These are phyloP conservation scores for Nasua narica DNA, from an alignment of 2,797 vertebrate species.

Conservation along the genomic window DNA sequence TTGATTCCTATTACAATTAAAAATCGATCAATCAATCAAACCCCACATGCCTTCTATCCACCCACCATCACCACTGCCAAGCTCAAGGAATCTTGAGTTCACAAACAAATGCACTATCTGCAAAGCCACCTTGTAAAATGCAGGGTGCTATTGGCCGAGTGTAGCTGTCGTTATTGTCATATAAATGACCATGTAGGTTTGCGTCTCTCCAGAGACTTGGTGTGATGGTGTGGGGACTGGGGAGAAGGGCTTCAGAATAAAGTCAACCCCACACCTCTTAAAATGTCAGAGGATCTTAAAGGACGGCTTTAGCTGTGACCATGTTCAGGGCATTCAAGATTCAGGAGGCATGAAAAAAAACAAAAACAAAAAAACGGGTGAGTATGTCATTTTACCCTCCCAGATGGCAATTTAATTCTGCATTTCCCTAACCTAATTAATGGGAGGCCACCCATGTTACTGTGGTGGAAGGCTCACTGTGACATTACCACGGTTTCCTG, in stretches of 20 bases:
- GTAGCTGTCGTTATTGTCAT: background rate
- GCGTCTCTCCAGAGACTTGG: background rate
- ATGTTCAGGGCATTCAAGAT: conserved; percentile 57
- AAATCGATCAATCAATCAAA: conserved; percentile 68
- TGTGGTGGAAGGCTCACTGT: conserved; percentile 52
- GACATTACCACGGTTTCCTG: conserved; percentile 59
- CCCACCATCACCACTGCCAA: background rate
- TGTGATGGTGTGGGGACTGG: background rate
- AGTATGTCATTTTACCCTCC: background rate
- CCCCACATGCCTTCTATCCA: background rate
- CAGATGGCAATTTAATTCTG: background rate
- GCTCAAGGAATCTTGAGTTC: conserved; percentile 43
- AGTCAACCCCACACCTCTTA: background rate
- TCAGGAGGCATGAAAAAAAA: background rate
- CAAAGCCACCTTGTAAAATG: background rate
- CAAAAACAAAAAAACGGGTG: too few relatives aligned
- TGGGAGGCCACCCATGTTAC: conserved; percentile 54
- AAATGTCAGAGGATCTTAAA: conserved; percentile 30
- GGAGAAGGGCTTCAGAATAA: conserved; percentile 48
- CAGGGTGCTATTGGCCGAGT: background rate
- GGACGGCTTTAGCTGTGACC: conserved; percentile 36
- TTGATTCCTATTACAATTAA: conserved; percentile 52
- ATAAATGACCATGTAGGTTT: background rate
- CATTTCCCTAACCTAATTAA: conserved; percentile 53
- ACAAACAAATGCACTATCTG: conserved; percentile 65